These are phyloP conservation scores for Tetrapedia diversipes DNA, from an alignment of 2,888 invertebrate genomes.

Conservation along the genomic window DNA sequence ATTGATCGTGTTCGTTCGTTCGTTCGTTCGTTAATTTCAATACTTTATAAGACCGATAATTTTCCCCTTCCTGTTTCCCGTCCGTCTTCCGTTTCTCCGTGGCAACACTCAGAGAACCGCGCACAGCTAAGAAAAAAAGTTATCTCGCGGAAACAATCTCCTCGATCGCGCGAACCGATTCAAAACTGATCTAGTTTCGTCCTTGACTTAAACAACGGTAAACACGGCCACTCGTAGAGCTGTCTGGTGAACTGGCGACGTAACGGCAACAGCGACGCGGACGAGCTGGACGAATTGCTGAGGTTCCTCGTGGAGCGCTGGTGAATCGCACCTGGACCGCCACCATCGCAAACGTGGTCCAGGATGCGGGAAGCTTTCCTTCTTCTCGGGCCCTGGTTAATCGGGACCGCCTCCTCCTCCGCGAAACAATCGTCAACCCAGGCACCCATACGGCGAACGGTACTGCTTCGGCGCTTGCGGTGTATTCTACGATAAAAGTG, in stretches of 20 bases:
- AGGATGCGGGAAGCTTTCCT: constrained; percentile 67
- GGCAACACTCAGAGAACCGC: no score
- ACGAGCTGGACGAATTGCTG: constrained; percentile 43
- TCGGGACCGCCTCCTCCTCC: constrained; percentile 79
- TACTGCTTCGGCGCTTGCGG: constrained; percentile 76
- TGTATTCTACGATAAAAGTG: constrained; percentile 69
- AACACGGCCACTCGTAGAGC: constrained; percentile 80
- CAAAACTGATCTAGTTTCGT: constrained; percentile 77
- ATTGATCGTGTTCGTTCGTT: no score
- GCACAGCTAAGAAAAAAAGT: constrained; percentile 36
- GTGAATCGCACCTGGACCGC: constrained; percentile 65
- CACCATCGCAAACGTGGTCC: constrained; percentile 76
- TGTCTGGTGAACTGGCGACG: constrained; percentile 79
- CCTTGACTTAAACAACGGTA: constrained; percentile 80
- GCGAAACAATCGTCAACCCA: constrained; percentile 80
- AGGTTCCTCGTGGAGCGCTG: constrained; percentile 53
- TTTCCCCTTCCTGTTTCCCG: background rate
- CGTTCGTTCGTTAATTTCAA: no score
- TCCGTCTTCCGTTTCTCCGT: background rate
- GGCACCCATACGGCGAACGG: constrained; percentile 82
- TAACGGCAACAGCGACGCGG: constrained; percentile 72
- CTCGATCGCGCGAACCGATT: constrained; percentile 44
- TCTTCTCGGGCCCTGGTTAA: constrained; percentile 66
- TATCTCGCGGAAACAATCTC: constrained; percentile 38
- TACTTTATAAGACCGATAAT: background rate